Evolutionary conservation across 2,113 vertebrate species (phyloP), one percentile per base, ranked within the genome.

Genomic region (Channa argus): DNA sequence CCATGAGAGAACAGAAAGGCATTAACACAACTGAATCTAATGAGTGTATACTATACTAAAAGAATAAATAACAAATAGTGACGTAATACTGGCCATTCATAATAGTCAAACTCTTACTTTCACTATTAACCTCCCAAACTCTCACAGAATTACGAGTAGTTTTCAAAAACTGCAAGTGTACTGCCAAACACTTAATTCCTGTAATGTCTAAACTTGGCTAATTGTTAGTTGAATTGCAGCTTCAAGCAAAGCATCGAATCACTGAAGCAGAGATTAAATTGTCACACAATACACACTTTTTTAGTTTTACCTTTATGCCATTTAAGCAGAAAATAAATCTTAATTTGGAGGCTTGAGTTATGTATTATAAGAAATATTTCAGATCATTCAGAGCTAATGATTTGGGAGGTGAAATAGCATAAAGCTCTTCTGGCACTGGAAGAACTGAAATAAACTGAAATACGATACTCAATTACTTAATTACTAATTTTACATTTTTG

Each of bases 11-110:
- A 63, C 44, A 66, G 76, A 73, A 65, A 63, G 47, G 55, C 63
- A 72, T 72, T 62, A 79, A 71, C 54, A 62, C 74, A 81, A 79
- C 78, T 37, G 61, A 84, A 68, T 56, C 62, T 86, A 88, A 87
- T 75, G 74, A 89, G 81, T 44, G 69, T 66, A 67, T 65, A 72
- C 47, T 15, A 37, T 37, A 54, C 67, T 62, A 65, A 36, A 37
- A 59, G 34, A 74, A 46, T 56, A 82, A 79, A 67, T 56, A 37
- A 51, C 43, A 76, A 70, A 80, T 2, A 77, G n/a, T 71, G 46
- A 64, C 44, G 6, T 38, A 15, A 51, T 11, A 53, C 15, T 39
- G 12, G 5, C 59, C 45, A 78, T 9, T 61, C 2, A 50, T 43
- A 62, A 14, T 5, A 53, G 50, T 39, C 39, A 64, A 55, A 49